These are phyloP conservation scores for Pteronotus mesoamericanus DNA, from an alignment of 2,797 vertebrate species.

Conservation along the genomic window DNA sequence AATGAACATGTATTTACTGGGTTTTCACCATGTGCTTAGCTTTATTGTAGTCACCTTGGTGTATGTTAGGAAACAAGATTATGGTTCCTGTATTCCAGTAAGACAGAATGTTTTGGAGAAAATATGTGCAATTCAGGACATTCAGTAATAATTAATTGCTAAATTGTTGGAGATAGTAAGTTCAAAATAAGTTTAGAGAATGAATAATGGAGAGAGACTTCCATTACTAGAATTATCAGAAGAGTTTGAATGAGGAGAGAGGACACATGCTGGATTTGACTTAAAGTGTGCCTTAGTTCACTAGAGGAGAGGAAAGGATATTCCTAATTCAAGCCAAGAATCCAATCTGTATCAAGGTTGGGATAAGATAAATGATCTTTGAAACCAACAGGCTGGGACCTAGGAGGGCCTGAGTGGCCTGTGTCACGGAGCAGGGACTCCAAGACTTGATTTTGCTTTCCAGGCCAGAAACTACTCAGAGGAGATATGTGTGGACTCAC, in stretches of 20 bases:
- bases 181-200: background rate
- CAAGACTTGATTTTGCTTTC: constrained; percentile 4
- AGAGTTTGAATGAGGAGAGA: background rate
- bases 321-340: background rate
- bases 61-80: background rate
- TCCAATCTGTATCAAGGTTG: background rate
- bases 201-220: background rate
- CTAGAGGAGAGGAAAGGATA: background rate
- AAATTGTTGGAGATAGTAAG: background rate
- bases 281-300: background rate
- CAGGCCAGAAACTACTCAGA: background rate
- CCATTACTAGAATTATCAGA: background rate
- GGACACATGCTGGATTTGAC: background rate
- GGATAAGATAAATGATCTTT: background rate
- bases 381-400: background rate
- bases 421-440: background rate
- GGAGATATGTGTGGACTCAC: background rate
- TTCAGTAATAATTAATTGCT: background rate
- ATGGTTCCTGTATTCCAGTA: background rate
- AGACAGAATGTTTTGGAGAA: background rate
- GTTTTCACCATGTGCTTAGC: background rate
- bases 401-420: background rate
- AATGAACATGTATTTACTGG: background rate
- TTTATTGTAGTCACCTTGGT: background rate
- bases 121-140: background rate